phyloP scores from a whole-genome alignment of 64 coral and sea anemone genomes.

The Stylophora pistillata region DNA sequence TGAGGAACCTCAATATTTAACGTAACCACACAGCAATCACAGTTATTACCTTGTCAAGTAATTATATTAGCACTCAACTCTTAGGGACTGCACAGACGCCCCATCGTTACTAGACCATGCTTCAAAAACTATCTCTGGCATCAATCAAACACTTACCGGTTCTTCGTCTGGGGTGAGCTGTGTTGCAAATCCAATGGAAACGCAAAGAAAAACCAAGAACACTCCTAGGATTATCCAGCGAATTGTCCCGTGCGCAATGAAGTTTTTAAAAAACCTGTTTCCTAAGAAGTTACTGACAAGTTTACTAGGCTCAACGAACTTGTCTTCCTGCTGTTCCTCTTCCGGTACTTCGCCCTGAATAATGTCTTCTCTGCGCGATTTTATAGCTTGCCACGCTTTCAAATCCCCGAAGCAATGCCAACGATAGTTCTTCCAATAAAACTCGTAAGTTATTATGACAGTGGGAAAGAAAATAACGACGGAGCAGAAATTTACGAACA shows the following conservation, averaged over 20 bases:
- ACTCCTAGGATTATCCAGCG: constrained; percentile 80
- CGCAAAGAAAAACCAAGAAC: constrained; percentile 65
- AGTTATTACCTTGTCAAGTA: neutral
- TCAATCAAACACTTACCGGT: constrained; percentile 49
- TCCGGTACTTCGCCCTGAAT: neutral
- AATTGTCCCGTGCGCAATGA: constrained; percentile 78
- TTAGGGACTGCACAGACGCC: neutral
- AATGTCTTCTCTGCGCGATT: constrained; percentile 21
- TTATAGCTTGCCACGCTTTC: constrained; percentile 50
- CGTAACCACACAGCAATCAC: neutral
- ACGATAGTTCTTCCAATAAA: constrained; percentile 66
- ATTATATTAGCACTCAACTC: neutral
- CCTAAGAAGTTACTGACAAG: constrained; percentile 59
- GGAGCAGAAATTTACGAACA: constrained; percentile 90
- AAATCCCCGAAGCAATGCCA: constrained; percentile 61
- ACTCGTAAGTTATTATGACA: constrained; percentile 86
- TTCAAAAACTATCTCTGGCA: neutral
- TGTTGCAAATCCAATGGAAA: constrained; percentile 78
- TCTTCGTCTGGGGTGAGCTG: constrained; percentile 83
- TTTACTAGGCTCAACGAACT: constrained; percentile 75
- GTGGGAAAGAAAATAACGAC: constrained; percentile 87
- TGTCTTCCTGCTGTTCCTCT: constrained; percentile 50
- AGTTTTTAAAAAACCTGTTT: constrained; percentile 60
- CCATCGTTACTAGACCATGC: neutral
- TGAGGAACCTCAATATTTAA: neutral